Base-by-base conservation (phyloP, 2,888 invertebrate genomes). In the Heterodera filipjevi region DNA sequence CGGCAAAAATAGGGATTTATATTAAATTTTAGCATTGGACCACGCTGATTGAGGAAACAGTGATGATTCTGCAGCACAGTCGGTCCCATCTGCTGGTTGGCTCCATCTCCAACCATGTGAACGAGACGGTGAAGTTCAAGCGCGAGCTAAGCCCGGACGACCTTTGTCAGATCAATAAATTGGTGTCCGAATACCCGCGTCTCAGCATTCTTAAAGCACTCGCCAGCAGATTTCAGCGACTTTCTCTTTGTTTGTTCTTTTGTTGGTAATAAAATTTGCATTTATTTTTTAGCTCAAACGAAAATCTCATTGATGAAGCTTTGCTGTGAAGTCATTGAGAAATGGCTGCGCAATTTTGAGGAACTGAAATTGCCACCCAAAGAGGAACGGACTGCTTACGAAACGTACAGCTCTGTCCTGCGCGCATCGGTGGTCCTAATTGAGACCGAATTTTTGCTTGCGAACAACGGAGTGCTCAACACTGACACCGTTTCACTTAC, bases 401-500 rank as follows among this genome's bases (percentile, higher is more conserved):
- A 49, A 33, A 32, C 27, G 35, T 39, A 32, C n/a, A 27, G 19
- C 22, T 46, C 53, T n/a, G 70, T 39, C 2, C 66, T 77, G 35
- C 39, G 53, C n/a, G 53, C 64, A n/a, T 39, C 49, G 39, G 19
- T 81, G 30, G 66, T 44, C 59, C 53, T 79, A 35, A 79, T 66
- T 12, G 59, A 66, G 22, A 80, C 80, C n/a, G 79, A 80, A n/a
- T 73, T 76, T 70, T 35, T 80, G 46, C 59, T 80, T 14, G 66
- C 49, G 33, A 53, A 80, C 12, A 81, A 76, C 33, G n/a, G 46
- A 8, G 19, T 80, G n/a, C 71, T 80, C 8, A 59, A 80, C 49
- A 30, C 73, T 14, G 79, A 80, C 46, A 80, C 79, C 8, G 79
- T 53, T 81, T 82, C 68, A 39, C 83, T 66, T 80, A 80, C 80